Evolutionary conservation across 2,797 vertebrate species (phyloP), one percentile per base, ranked within the genome.

Genomic region (Anguilla obscura): DNA sequence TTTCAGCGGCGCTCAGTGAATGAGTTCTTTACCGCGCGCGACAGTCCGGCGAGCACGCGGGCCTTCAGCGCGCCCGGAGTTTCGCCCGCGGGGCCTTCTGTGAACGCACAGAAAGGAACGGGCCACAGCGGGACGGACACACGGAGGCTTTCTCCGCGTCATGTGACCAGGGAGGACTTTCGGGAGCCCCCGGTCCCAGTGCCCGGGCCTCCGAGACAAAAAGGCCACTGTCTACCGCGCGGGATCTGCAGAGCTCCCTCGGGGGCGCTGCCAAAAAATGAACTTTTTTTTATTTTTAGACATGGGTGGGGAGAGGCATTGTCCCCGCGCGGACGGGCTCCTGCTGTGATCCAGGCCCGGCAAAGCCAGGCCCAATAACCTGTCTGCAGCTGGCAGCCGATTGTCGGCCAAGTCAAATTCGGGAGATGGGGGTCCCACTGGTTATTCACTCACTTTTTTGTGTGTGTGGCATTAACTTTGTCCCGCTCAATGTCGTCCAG

Each of bases 351-450:
- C 3, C 96, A 95, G 96, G 2, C 95, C 93, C 88, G 86, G 56
- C 89, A 90, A 95, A 95, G 95, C 91, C 48, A 66, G 80, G 79
- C 87, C 63, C 56, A 16, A 18, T 96, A 98, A 98, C 98, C 97
- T 98, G 97, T 96, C 97, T 93, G 96, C 97, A 98, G 97, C 97
- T 98, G 97, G 96, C 93, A 96, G 93, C 97, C 98, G 98, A 97
- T 97, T 98, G 97, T 97, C 97, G 98, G 96, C 97, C 97, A 97
- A 98, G 97, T 97, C 97, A 97, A 98, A 98, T 98, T 97, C 97
- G 95, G 95, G 14, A 66, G 12, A 95, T 94, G 97, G 96, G 96
- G 94, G 94, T 96, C 97, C 97, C 94, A 96, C 97, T 97, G 98
- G 95, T 97, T 94, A 94, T 95, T 94, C 95, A 96, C 96, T 97